A percentile compares a stretch with the other conserved stretches of the same genome.
These are phyloP conservation scores for Aspidapion aeneum DNA, from an alignment of 2,888 invertebrate species.

Conservation along the genomic window DNA sequence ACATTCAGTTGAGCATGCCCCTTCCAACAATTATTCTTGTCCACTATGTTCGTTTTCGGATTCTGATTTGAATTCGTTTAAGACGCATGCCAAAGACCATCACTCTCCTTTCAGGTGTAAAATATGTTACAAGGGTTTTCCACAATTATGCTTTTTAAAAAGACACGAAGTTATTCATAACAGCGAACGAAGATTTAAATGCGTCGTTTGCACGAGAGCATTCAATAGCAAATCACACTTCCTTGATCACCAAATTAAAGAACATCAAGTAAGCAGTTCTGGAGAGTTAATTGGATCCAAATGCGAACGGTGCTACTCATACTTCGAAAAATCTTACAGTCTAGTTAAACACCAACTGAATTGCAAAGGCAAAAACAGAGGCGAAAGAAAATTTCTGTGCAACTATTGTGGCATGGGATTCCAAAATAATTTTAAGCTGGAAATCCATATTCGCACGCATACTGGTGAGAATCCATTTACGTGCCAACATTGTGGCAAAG, in stretches of 20 bases:
- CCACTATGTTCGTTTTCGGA: constrained; percentile 15
- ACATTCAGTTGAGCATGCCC: constrained; percentile 9
- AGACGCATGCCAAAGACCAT: constrained; percentile 1
- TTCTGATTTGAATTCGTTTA: constrained; percentile 2
- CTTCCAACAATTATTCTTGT: constrained; percentile 13
- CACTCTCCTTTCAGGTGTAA: constrained; percentile 49
- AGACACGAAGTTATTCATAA: constrained; percentile 57
- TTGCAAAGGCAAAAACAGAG: constrained; percentile 9
- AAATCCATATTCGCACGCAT: constrained; percentile 47
- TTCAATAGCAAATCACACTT: constrained; percentile 49
- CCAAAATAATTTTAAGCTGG: neutral
- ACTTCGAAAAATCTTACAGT: constrained; percentile 38
- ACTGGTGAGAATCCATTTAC: constrained; percentile 51
- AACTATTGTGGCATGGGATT: constrained; percentile 32
- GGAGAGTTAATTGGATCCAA: constrained; percentile 47
- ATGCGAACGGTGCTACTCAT: constrained; percentile 38
- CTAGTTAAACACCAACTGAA: constrained; percentile 49
- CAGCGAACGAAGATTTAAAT: constrained; percentile 51
- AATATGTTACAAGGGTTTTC: constrained; percentile 54
- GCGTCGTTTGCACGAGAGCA: constrained; percentile 53
- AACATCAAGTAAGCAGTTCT: constrained; percentile 43
- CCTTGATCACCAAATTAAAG: constrained; percentile 39
- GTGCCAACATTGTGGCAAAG: constrained; percentile 53
- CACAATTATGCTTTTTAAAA: constrained; percentile 51
- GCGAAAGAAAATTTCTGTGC: constrained; percentile 37